Evolutionary conservation across 2,113 vertebrate genomes (phyloP).

Genomic region (Nicator chloris): DNA sequence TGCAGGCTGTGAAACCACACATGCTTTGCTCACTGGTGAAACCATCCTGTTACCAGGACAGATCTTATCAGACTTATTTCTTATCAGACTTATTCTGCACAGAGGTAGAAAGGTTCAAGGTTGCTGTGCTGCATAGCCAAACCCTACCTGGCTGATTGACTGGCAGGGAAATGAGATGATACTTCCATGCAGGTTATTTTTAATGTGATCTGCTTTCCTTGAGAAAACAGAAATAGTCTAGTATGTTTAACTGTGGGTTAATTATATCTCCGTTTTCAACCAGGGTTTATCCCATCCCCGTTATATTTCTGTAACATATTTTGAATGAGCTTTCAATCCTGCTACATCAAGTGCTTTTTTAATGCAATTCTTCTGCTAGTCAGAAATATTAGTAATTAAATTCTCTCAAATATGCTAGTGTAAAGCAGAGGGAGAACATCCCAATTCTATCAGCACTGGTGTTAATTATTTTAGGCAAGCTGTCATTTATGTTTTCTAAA

Average conservation of each 20-base stretch:
- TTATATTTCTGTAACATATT: conserved; percentile 26
- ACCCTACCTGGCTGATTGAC: not conserved
- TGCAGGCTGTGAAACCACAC: not conserved
- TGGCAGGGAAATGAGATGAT: not conserved
- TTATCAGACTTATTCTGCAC: not conserved
- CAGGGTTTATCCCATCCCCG: not conserved
- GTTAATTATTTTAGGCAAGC: conserved; percentile 87
- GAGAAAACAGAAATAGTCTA: not conserved
- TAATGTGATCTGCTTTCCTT: not conserved
- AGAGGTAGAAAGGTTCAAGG: not conserved
- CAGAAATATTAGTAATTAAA: conserved; percentile 77
- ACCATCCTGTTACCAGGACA: not conserved
- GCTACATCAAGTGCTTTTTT: conserved; percentile 51
- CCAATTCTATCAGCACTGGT: conserved; percentile 75
- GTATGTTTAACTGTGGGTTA: not conserved
- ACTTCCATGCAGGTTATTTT: not conserved
- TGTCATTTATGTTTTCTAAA: conserved; percentile 85
- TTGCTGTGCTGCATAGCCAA: not conserved
- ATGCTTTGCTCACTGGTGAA: rapidly evolving
- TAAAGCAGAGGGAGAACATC: conserved; percentile 71
- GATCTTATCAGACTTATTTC: not conserved
- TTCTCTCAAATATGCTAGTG: conserved; percentile 57
- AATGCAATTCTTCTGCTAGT: conserved; percentile 70
- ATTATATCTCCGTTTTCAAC: conserved; percentile 30
- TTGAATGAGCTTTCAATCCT: conserved; percentile 7